These are phyloP conservation scores for Trichogramma evanescens DNA, from an alignment of 2,888 invertebrate genomes.

Conservation along the genomic window DNA sequence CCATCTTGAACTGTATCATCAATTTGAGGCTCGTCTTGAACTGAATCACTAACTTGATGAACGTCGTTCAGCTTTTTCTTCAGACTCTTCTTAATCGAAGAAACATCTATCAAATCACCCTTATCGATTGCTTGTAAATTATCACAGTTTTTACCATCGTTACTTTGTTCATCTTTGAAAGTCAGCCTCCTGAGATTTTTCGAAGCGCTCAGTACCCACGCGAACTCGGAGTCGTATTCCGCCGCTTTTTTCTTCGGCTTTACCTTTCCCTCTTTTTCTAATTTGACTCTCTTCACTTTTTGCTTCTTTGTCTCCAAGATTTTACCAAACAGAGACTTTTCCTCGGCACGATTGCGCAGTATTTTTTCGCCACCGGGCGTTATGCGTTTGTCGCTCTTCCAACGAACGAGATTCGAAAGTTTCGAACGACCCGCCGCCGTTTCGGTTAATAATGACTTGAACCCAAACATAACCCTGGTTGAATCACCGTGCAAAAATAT, in stretches of 20 bases:
- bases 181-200: neutral
- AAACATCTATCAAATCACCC: neutral
- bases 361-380: neutral
- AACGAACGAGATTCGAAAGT: neutral
- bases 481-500: neutral
- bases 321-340: constrained; percentile 51
- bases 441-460: too few relatives aligned
- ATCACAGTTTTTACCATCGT: constrained; percentile 2
- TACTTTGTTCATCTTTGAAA: neutral
- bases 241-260: neutral
- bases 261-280: constrained; percentile 16
- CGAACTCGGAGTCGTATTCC: constrained; percentile 11
- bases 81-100: neutral
- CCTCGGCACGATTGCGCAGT: constrained; percentile 38
- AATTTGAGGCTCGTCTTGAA: too few relatives aligned
- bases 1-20: too few relatives aligned
- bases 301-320: constrained; percentile 50
- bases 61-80: neutral
- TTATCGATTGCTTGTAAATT: neutral
- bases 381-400: neutral
- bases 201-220: neutral
- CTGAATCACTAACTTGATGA: too few relatives aligned
- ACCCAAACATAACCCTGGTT: too few relatives aligned
- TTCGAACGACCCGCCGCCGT: too few relatives aligned
- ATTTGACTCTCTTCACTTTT: constrained; percentile 40